Percentiles rank a stretch among this genome's conserved stretches.
These are phyloP conservation scores for Onychostruthus taczanowskii DNA, from an alignment of 2,113 vertebrate species.

Conservation along the genomic window DNA sequence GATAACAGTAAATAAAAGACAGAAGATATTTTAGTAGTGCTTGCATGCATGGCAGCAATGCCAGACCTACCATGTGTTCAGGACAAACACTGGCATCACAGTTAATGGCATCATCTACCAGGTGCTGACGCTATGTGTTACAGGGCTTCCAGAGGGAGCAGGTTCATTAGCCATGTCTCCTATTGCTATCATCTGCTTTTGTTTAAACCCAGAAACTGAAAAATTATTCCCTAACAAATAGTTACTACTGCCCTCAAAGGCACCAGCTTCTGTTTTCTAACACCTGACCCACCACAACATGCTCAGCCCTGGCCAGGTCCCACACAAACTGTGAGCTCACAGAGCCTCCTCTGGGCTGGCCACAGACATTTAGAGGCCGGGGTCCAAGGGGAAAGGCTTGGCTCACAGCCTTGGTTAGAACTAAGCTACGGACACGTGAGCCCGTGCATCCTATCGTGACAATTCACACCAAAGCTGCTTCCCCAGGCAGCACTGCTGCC, in stretches of 20 bases:
- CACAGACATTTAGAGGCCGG: not conserved
- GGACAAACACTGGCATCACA: not conserved
- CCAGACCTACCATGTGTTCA: conserved; percentile 14
- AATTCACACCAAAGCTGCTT: not conserved
- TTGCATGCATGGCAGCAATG: not conserved
- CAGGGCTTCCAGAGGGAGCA: not conserved
- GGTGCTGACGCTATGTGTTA: not conserved
- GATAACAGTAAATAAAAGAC: not conserved
- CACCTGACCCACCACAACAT: not conserved
- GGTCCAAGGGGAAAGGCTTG: not conserved
- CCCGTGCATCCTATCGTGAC: not conserved
- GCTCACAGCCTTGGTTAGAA: not conserved
- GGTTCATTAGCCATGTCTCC: not conserved
- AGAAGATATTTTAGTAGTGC: not conserved
- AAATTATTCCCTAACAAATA: not conserved
- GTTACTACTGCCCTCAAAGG: not conserved
- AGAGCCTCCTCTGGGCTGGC: not conserved
- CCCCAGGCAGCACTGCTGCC: not conserved
- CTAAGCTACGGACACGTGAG: not conserved
- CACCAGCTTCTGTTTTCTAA: not conserved
- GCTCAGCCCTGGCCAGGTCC: not conserved
- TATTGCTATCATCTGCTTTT: not conserved
- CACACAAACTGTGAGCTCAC: not conserved
- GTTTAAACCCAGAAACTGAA: not conserved
- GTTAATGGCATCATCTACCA: conserved; percentile 27